Conservation (phyloP, 2,888 invertebrate genomes). For the Nymphalis polychloros region DNA sequence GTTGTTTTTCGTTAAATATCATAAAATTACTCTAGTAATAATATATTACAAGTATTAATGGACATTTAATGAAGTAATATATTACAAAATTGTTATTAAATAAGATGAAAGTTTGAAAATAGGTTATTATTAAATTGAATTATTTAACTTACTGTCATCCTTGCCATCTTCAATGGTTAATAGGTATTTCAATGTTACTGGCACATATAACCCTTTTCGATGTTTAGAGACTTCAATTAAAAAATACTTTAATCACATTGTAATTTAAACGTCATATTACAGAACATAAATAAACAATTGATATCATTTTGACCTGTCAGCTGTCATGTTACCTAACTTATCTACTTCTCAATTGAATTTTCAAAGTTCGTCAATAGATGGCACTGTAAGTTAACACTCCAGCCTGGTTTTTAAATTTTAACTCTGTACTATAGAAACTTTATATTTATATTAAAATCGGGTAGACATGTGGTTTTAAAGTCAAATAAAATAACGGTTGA, state of each 20-base stretch:
- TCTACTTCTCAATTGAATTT: not conserved
- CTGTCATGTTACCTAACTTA: not conserved
- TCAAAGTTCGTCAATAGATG: not conserved
- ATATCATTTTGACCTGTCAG: not conserved
- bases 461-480: no score
- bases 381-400: not conserved
- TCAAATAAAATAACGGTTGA: constrained; percentile 3
- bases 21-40: no score
- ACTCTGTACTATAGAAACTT: no score
- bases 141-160: not conserved
- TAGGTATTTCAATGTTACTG: not conserved
- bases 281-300: constrained; percentile 1
- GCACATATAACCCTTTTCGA: no score
- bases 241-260: no score
- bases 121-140: not conserved
- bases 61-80: not conserved
- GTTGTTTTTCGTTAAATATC: no score
- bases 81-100: not conserved
- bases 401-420: no score
- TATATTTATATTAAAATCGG: no score
- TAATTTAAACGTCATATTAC: not conserved
- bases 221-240: no score
- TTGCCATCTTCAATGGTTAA: not conserved
- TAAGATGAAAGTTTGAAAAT: not conserved
- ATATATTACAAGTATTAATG: no score